phyloP scores from a whole-genome alignment of 2,797 vertebrate species.

The Discoglossus pictus region DNA sequence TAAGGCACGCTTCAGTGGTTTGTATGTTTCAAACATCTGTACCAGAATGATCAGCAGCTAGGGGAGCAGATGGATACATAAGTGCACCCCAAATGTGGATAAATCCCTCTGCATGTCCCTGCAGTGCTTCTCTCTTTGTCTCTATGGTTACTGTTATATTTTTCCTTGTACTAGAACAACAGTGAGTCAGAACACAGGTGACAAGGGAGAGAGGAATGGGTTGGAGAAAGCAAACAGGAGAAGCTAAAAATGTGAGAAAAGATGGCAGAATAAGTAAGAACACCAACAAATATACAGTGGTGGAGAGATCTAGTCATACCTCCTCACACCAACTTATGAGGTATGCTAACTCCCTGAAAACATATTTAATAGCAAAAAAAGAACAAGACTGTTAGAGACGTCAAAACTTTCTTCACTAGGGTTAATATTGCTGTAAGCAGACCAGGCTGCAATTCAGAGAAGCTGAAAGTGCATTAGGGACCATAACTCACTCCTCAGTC shows the following conservation, averaged over 20 bases:
- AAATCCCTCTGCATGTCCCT: background rate
- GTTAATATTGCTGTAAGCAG: slow-evolving; percentile 32
- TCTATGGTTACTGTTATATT: slow-evolving; percentile 32
- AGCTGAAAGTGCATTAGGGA: slow-evolving; percentile 44
- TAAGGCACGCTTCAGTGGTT: too few species aligned
- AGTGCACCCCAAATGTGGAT: background rate
- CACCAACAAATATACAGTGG: background rate
- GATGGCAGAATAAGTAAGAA: background rate
- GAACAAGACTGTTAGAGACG: background rate
- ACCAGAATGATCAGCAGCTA: background rate
- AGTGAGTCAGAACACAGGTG: slow-evolving; percentile 21
- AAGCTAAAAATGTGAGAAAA: background rate
- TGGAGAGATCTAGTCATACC: too few species aligned
- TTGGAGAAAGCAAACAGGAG: background rate
- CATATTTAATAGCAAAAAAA: slow-evolving; percentile 7
- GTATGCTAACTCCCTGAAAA: too few species aligned
- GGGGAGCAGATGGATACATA: slow-evolving; percentile 16
- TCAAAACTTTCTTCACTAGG: too few species aligned
- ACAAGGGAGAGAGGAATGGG: slow-evolving; percentile 14
- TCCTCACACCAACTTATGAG: too few species aligned
- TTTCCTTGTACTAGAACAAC: background rate
- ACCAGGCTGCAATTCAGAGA: slow-evolving; percentile 34
- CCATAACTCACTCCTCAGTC: slow-evolving; percentile 46
- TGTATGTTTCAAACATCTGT: too few species aligned
- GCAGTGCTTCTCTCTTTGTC: slow-evolving; percentile 6